phyloP scores from a whole-genome alignment of 92 coral and sea anemone genomes.

The Epizoanthus rinbou region DNA sequence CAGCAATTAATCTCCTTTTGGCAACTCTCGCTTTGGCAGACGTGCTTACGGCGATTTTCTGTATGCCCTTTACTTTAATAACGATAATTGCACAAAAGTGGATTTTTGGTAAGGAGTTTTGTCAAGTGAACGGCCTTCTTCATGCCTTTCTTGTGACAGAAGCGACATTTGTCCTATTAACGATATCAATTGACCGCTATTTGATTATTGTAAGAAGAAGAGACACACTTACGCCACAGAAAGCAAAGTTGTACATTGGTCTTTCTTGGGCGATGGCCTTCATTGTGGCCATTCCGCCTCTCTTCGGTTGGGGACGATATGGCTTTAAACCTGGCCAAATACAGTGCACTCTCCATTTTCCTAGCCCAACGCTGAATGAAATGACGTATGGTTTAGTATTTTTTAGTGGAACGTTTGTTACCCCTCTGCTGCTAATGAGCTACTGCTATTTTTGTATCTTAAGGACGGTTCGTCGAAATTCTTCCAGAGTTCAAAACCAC shows the following conservation, averaged over 20 bases:
- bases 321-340: slow-evolving; percentile 73
- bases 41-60: slow-evolving; percentile 76
- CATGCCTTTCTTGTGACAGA: slow-evolving; percentile 85
- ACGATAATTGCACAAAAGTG: slow-evolving; percentile 77
- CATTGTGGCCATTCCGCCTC: slow-evolving; percentile 76
- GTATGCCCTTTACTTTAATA: slow-evolving; percentile 85
- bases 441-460: slow-evolving; percentile 84
- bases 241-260: slow-evolving; percentile 81
- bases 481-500: slow-evolving; percentile 88
- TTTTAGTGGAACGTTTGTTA: slow-evolving; percentile 60
- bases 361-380: slow-evolving; percentile 47
- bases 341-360: slow-evolving; percentile 75
- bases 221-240: slow-evolving; percentile 90
- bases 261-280: slow-evolving; percentile 85
- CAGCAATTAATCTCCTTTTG: slow-evolving; percentile 89
- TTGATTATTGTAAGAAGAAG: slow-evolving; percentile 85
- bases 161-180: slow-evolving; percentile 82
- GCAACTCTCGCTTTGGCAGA: slow-evolving; percentile 95
- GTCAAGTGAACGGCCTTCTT: slow-evolving; percentile 83
- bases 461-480: slow-evolving; percentile 89
- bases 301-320: slow-evolving; percentile 90
- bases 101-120: slow-evolving; percentile 84
- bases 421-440: slow-evolving; percentile 80
- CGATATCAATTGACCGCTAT: slow-evolving; percentile 91
- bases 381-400: slow-evolving; percentile 81